These are phyloP conservation scores for Stomatorhinus walkeri DNA, from an alignment of 2,797 vertebrate genomes.

Conservation along the genomic window DNA sequence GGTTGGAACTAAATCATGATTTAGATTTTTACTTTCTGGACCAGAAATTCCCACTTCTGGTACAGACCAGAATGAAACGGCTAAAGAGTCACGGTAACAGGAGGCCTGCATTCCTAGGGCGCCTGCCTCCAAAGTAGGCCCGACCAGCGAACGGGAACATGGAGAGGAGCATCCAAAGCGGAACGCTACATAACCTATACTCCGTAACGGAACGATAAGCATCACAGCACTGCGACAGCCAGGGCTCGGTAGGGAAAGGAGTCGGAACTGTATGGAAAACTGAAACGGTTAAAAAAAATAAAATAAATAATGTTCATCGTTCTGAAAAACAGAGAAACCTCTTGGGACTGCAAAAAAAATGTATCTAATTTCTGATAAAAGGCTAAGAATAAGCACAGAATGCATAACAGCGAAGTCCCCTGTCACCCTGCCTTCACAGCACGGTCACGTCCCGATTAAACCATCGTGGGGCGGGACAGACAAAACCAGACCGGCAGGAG, in stretches of 20 bases:
- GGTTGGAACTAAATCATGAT: not conserved
- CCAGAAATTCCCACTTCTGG: not conserved
- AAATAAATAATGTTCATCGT: not conserved
- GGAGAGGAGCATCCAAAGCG: not conserved
- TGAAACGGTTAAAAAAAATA: not conserved
- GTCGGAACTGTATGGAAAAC: not conserved
- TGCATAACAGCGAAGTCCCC: not conserved
- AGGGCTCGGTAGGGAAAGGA: constrained; percentile 4
- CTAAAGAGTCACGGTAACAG: not conserved
- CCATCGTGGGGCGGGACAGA: not conserved
- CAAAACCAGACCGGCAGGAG: not conserved
- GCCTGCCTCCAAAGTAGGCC: not conserved
- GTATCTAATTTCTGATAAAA: not conserved
- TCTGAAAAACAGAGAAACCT: not conserved
- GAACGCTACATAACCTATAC: not conserved
- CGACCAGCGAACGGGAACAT: not conserved
- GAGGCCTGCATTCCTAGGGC: not conserved
- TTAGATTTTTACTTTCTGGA: not conserved
- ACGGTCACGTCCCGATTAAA: not conserved
- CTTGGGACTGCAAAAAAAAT: not conserved
- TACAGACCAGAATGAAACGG: not conserved
- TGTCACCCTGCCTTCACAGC: not conserved
- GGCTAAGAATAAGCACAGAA: not conserved
- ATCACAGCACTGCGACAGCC: constrained; percentile 11
- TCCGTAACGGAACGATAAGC: constrained; percentile 24